A percentile compares a stretch with the other conserved stretches of the same genome.
Conservation (phyloP, 2,888 invertebrate species). For the Sinhomidia bicolor region DNA sequence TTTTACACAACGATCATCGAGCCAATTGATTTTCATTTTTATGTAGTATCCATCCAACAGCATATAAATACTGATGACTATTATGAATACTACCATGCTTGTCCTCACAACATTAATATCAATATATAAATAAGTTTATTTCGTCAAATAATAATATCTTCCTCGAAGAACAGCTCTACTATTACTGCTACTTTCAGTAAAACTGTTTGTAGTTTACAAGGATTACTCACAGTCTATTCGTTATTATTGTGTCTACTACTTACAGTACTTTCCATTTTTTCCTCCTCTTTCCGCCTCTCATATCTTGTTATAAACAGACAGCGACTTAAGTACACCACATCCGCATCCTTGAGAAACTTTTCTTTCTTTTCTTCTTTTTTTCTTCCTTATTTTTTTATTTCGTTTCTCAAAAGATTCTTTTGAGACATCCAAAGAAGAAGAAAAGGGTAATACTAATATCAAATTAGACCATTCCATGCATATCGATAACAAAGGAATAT, state of each 20-base stretch:
- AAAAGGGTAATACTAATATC: conserved; percentile 1
- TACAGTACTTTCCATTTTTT: no score
- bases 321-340: neutral
- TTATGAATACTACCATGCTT: no score
- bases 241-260: no score
- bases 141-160: no score
- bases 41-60: neutral
- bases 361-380: neutral
- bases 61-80: no score
- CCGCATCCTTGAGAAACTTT: conserved; percentile 1
- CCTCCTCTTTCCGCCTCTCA: neutral
- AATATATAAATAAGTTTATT: no score
- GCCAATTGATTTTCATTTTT: conserved; percentile 1
- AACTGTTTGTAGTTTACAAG: conserved; percentile 24
- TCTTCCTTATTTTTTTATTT: neutral
- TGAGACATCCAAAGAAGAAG: neutral
- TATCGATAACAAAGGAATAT: conserved; percentile 11
- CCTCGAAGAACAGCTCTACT: no score
- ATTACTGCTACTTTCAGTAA: no score
- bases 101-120: no score
- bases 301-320: neutral
- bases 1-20: neutral
- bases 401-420: neutral
- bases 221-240: conserved; percentile 31
- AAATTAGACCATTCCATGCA: neutral